A percentile compares a stretch with the other conserved stretches of the same genome.
These are phyloP conservation scores for Uromys caudimaculatus DNA, from an alignment of 2,797 vertebrate genomes.

Conservation along the genomic window DNA sequence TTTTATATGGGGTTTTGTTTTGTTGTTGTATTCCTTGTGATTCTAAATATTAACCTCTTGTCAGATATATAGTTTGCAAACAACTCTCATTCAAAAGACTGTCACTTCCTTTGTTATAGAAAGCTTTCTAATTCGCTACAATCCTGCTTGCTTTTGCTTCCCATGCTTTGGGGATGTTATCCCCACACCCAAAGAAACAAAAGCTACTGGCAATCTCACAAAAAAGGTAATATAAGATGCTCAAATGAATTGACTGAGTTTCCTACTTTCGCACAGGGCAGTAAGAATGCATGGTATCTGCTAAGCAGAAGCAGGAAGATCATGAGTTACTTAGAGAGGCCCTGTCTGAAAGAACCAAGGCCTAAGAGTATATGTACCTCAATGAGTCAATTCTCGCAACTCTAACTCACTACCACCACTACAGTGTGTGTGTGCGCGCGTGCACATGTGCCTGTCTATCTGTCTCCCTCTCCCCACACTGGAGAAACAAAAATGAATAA, in stretches of 20 bases:
- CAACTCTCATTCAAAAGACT: neutral
- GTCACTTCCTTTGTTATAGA: neutral
- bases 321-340: neutral
- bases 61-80: neutral
- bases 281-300: neutral
- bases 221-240: neutral
- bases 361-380: neutral
- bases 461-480: neutral
- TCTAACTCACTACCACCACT: neutral
- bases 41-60: neutral
- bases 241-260: neutral
- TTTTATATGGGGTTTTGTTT: neutral
- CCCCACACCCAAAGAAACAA: neutral
- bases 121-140: neutral
- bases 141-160: neutral
- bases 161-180: neutral
- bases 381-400: neutral
- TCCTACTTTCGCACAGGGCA: neutral
- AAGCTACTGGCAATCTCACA: neutral
- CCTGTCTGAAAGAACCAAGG: neutral
- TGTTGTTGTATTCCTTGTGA: neutral
- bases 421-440: neutral
- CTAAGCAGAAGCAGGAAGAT: neutral
- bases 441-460: accelerated
- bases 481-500: neutral